Conservation (phyloP, 2,888 invertebrate genomes). For the Diachrysia chrysitis region DNA sequence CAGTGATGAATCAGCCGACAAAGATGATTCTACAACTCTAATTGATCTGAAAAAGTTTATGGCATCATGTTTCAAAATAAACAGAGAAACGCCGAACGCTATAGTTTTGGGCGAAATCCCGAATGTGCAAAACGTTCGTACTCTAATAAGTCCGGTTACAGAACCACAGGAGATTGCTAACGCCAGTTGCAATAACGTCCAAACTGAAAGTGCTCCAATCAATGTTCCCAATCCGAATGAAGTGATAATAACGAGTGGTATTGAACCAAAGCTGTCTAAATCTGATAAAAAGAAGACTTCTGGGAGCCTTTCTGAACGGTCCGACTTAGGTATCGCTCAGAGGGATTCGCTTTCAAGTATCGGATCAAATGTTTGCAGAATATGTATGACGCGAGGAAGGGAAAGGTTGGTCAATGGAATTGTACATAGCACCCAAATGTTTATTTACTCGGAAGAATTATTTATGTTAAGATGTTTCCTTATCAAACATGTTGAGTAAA, state of each 20-base stretch:
- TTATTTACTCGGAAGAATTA: constrained; percentile 55
- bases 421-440: constrained; percentile 37
- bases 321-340: constrained; percentile 73
- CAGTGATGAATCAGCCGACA: constrained; percentile 55
- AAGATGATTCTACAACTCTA: constrained; percentile 70
- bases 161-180: constrained; percentile 64
- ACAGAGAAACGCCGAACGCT: constrained; percentile 65
- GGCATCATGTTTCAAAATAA: constrained; percentile 80
- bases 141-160: constrained; percentile 54
- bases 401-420: constrained; percentile 74
- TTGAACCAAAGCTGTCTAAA: constrained; percentile 73
- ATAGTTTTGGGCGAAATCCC: constrained; percentile 65
- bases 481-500: constrained; percentile 24
- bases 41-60: constrained; percentile 81
- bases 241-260: constrained; percentile 69
- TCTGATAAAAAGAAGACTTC: constrained; percentile 77
- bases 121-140: constrained; percentile 64
- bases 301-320: constrained; percentile 74
- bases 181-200: constrained; percentile 63
- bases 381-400: constrained; percentile 89
- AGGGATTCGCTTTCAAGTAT: constrained; percentile 87
- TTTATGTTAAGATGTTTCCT: constrained; percentile 41
- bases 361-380: constrained; percentile 90
- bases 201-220: constrained; percentile 60
- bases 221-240: constrained; percentile 71